Percentiles rank a stretch among this genome's conserved stretches.
phyloP scores from a whole-genome alignment of 2,888 invertebrate species.

The Venusia cambrica region DNA sequence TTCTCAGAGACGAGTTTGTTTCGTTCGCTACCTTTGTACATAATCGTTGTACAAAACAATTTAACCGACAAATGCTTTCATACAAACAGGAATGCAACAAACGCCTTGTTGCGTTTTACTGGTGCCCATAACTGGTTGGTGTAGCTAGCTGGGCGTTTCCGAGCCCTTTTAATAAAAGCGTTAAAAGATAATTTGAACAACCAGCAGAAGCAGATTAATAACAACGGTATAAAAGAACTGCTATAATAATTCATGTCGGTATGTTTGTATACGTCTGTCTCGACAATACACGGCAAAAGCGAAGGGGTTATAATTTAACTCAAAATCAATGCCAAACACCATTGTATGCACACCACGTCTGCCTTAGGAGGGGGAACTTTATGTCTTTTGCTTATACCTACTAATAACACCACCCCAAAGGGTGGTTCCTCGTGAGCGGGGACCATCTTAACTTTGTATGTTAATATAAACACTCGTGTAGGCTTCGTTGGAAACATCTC shows the following conservation, averaged over 20 bases:
- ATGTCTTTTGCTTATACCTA: constrained; percentile 75
- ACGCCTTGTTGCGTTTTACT: no score
- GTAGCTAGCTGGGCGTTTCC: constrained; percentile 14
- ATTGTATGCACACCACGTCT: constrained; percentile 74
- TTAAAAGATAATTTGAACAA: constrained; percentile 36
- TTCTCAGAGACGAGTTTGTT: no score
- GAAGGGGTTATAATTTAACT: constrained; percentile 74
- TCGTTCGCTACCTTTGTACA: constrained; percentile 2
- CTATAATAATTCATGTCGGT: constrained; percentile 66
- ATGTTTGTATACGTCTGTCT: constrained; percentile 57
- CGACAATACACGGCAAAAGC: constrained; percentile 47
- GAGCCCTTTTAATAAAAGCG: constrained; percentile 18
- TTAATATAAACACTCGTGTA: constrained; percentile 74
- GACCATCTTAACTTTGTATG: constrained; percentile 69
- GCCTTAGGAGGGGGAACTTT: constrained; percentile 56
- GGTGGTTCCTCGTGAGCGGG: constrained; percentile 63
- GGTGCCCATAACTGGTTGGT: constrained; percentile 10
- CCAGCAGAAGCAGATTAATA: constrained; percentile 48
- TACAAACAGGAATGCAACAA: constrained; percentile 8
- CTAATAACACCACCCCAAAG: constrained; percentile 72
- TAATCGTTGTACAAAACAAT: not conserved
- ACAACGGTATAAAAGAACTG: constrained; percentile 58
- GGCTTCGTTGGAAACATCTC: constrained; percentile 58
- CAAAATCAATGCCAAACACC: constrained; percentile 74
- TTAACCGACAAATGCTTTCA: constrained; percentile 10